Percentiles rank a stretch among this genome's conserved stretches.
phyloP scores from a whole-genome alignment of 2,113 vertebrate species.

The Jaculus jaculus region DNA sequence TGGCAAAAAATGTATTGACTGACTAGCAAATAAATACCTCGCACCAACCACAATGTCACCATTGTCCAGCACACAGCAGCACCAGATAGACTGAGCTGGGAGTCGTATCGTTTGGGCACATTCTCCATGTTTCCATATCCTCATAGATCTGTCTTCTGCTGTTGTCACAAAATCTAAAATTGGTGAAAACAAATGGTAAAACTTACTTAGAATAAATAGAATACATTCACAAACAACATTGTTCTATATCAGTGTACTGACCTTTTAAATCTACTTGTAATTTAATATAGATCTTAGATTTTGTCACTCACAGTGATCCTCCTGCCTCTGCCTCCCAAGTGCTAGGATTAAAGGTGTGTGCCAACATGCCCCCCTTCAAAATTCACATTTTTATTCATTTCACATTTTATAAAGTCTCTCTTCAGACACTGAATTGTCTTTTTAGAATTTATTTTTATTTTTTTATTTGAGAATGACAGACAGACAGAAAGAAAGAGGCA shows the following conservation, averaged over 20 bases:
- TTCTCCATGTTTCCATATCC: constrained; percentile 94
- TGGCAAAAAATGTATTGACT: neutral
- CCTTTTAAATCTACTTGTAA: neutral
- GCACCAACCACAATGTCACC: constrained; percentile 95
- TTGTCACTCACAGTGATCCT: neutral
- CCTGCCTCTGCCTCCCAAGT: no score
- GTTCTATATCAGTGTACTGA: neutral
- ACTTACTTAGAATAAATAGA: constrained; percentile 11
- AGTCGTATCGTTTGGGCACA: constrained; percentile 95
- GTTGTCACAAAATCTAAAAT: constrained; percentile 95
- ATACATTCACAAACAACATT: neutral
- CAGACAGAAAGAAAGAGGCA: no score
- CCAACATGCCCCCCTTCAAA: constrained; percentile 4
- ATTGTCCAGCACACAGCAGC: constrained; percentile 95
- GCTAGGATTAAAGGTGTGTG: no score
- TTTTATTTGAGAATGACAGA: no score
- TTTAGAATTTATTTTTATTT: no score
- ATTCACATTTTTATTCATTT: constrained; percentile 13
- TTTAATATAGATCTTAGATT: constrained; percentile 46
- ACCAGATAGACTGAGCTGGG: constrained; percentile 98
- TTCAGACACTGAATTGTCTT: neutral
- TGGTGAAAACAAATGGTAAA: constrained; percentile 33
- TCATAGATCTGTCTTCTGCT: constrained; percentile 94
- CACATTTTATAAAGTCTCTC: neutral
- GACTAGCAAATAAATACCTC: constrained; percentile 88